Evolutionary conservation across 2,797 vertebrate species (phyloP).

Genomic region (Myotis findleyi): DNA sequence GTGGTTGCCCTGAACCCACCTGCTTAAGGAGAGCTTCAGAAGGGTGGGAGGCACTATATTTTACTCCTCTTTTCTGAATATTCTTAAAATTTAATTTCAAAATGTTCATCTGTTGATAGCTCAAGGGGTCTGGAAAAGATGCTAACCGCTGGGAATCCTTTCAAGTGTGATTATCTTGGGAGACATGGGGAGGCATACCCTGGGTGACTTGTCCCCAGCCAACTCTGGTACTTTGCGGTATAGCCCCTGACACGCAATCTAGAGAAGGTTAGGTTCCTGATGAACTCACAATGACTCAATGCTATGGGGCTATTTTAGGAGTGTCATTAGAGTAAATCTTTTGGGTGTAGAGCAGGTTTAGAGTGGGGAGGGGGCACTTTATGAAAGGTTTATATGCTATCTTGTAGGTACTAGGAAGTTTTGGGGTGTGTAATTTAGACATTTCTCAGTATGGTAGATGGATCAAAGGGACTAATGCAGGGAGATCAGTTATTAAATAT

Average conservation of each 20-base stretch:
- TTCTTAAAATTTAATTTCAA: constrained; percentile 25
- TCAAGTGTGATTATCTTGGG: not conserved
- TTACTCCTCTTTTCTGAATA: not conserved
- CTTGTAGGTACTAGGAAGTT: not conserved
- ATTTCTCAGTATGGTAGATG: not conserved
- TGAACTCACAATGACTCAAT: not conserved
- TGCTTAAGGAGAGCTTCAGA: not conserved
- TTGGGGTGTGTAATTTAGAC: not conserved
- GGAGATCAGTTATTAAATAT: not conserved
- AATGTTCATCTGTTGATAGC: not conserved
- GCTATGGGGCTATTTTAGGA: not conserved
- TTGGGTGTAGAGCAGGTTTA: not conserved
- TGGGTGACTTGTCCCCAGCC: not conserved
- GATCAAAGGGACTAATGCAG: not conserved
- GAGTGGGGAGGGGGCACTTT: not conserved
- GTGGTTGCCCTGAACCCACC: not conserved
- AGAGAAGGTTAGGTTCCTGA: not conserved
- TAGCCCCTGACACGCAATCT: not conserved
- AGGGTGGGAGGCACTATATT: not conserved
- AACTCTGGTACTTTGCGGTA: not conserved
- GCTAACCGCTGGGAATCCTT: not conserved
- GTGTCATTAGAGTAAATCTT: not conserved
- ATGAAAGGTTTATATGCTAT: not conserved
- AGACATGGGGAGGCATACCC: not conserved
- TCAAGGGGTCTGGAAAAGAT: not conserved